These are phyloP conservation scores for Scyliorhinus canicula DNA, from an alignment of 2,797 vertebrate species.

Conservation along the genomic window DNA sequence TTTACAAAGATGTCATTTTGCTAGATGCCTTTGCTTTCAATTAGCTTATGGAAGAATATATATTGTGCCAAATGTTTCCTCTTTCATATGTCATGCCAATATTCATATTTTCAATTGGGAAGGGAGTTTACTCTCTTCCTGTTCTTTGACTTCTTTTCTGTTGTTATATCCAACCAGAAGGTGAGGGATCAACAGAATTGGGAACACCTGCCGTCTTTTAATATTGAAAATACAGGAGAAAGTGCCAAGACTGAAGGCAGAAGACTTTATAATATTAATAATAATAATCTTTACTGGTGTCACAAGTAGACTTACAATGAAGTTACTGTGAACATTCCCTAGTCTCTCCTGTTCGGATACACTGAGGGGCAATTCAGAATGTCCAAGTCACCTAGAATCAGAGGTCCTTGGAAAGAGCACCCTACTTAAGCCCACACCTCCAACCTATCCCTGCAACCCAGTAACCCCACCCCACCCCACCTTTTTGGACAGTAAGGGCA, in stretches of 20 bases:
- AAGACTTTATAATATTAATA: too few relatives aligned
- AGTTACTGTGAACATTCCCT: too few relatives aligned
- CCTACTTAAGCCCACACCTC: too few relatives aligned
- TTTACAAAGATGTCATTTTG: constrained; percentile 29
- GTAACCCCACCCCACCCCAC: too few relatives aligned
- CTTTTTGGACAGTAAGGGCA: too few relatives aligned
- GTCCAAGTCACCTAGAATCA: too few relatives aligned
- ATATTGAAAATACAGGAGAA: background rate
- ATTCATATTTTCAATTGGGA: background rate
- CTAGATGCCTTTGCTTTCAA: constrained; percentile 24
- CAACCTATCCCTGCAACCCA: too few relatives aligned
- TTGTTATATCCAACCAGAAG: background rate
- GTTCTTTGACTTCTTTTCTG: background rate
- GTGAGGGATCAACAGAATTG: background rate
- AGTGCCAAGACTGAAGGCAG: background rate
- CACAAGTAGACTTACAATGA: too few relatives aligned
- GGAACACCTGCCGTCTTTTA: background rate
- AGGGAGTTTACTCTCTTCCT: background rate
- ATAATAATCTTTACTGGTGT: too few relatives aligned
- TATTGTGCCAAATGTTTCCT: background rate
- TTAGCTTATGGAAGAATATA: constrained; percentile 5
- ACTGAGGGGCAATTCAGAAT: too few relatives aligned
- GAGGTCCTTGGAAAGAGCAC: too few relatives aligned
- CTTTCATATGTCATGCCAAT: background rate
- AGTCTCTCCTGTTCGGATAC: too few relatives aligned